A percentile compares a stretch with the other conserved stretches of the same genome.
These are phyloP conservation scores for Gymnoscelis rufifasciata DNA, from an alignment of 2,888 invertebrate genomes.

Conservation along the genomic window DNA sequence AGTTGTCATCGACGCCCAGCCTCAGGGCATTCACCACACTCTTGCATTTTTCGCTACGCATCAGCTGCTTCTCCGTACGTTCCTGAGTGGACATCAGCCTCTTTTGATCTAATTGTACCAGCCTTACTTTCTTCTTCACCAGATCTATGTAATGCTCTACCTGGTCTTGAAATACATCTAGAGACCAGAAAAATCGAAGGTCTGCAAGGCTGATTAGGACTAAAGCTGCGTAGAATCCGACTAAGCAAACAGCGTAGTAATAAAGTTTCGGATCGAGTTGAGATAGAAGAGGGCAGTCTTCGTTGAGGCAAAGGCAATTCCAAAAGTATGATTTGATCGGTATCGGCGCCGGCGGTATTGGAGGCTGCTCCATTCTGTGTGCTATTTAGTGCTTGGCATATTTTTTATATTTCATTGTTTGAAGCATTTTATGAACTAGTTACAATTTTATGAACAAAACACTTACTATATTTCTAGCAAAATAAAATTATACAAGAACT, in stretches of 20 bases:
- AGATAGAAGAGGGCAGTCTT: constrained; percentile 56
- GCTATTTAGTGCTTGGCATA: no score
- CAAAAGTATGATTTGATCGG: constrained; percentile 50
- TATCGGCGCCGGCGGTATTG: neutral
- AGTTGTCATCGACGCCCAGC: constrained; percentile 30
- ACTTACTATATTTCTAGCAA: no score
- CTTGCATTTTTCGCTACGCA: constrained; percentile 43
- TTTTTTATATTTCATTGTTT: neutral
- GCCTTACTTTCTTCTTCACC: constrained; percentile 49
- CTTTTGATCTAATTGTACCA: constrained; percentile 49
- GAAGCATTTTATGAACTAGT: neutral
- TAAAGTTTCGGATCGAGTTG: constrained; percentile 47
- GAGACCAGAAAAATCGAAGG: constrained; percentile 55
- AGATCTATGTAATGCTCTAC: constrained; percentile 50
- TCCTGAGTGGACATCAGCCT: constrained; percentile 50
- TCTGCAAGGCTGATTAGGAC: constrained; percentile 50
- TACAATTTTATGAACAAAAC: no score
- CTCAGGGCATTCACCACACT: constrained; percentile 46
- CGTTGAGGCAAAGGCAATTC: constrained; percentile 52
- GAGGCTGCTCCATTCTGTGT: no score
- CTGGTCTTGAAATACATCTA: constrained; percentile 50
- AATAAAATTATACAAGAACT: no score
- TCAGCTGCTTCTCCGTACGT: constrained; percentile 50
- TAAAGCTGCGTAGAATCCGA: constrained; percentile 47
- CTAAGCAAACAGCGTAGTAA: constrained; percentile 50